Evolutionary conservation across 1,140 invertebrate genomes (phyloP).

Genomic region (Oedothorax gibbosus): DNA sequence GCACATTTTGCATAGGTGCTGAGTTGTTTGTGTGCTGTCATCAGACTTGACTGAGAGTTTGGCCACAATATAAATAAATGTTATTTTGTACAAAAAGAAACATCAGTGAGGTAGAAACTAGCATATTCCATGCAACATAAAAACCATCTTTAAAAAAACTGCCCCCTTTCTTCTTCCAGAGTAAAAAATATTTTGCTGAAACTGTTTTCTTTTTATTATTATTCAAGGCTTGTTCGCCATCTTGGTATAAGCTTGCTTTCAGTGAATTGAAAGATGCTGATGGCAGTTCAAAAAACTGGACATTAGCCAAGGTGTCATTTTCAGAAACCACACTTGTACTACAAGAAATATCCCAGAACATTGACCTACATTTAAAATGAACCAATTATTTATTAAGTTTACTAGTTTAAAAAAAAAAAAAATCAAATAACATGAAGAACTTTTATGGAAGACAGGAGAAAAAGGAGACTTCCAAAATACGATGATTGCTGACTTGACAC

Average conservation of each 20-base stretch:
- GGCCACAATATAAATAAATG: slow-evolving; percentile 53
- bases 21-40: slow-evolving; percentile 26
- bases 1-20: slow-evolving; percentile 45
- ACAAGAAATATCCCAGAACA: too few relatives aligned
- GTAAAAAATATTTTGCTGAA: slow-evolving; percentile 58
- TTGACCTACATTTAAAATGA: too few relatives aligned
- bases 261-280: too few relatives aligned
- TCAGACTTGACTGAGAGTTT: slow-evolving; percentile 42
- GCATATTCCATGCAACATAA: slow-evolving; percentile 59
- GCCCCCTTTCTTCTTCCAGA: slow-evolving; percentile 10
- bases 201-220: neutral
- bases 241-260: neutral
- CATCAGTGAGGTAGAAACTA: slow-evolving; percentile 59
- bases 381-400: too few relatives aligned
- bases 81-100: slow-evolving; percentile 60
- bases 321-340: too few relatives aligned
- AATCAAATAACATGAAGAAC: too few relatives aligned
- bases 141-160: slow-evolving; percentile 33
- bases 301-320: too few relatives aligned
- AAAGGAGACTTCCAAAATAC: too few relatives aligned
- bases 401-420: too few relatives aligned
- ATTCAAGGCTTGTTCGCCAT: slow-evolving; percentile 40
- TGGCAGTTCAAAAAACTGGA: too few relatives aligned
- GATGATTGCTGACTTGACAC: too few relatives aligned
- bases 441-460: too few relatives aligned